Evolutionary conservation across 2,797 vertebrate species (phyloP), one percentile per base, ranked within the genome.

Genomic region (Erethizon dorsatum): DNA sequence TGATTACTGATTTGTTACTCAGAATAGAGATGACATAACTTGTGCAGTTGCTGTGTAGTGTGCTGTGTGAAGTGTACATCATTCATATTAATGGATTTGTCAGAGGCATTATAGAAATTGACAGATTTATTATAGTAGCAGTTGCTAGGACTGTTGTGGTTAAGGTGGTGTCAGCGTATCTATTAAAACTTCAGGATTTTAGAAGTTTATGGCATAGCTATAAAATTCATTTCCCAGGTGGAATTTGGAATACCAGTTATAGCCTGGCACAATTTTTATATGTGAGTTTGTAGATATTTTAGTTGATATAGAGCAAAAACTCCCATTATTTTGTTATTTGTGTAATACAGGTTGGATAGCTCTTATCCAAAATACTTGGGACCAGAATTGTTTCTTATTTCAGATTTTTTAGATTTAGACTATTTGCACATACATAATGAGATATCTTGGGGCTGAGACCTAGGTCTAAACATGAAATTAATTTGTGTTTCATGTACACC

Each of bases 1-100:
- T 99, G 99, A 99, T 99, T 98, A 98, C 98, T 99, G 98, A 99
- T 99, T 98, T 98, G 98, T 98, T 98, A 97, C 98, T 98, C 26
- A 57, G 97, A 98, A 98, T 98, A 97, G 98, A 98, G 98, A 98
- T 98, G 98, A 98, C 98, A 98, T 97, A 98, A 97, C 95, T 98
- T 96, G 96, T 97, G 96, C 98, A 98, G 97, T 98, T 98, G 97
- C 98, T 96, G 65, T 96, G 97, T 96, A 95, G 98, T 97, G 82
- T 71, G 97, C 93, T 96, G 12, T 96, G 98, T 98, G 98, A 98
- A 98, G 98, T 98, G 98, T 97, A 63, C 97, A 99, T 98, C 98
- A 98, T 99, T 99, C 98, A 98, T 99, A 98, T 98, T 98, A 98
- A 98, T 99, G 98, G 98, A 93, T 97, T 98, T 99, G 98, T 98